A percentile compares a stretch with the other conserved stretches of the same genome.
Conservation (phyloP, 2,888 invertebrate species). For the Ephialtes manifestator region DNA sequence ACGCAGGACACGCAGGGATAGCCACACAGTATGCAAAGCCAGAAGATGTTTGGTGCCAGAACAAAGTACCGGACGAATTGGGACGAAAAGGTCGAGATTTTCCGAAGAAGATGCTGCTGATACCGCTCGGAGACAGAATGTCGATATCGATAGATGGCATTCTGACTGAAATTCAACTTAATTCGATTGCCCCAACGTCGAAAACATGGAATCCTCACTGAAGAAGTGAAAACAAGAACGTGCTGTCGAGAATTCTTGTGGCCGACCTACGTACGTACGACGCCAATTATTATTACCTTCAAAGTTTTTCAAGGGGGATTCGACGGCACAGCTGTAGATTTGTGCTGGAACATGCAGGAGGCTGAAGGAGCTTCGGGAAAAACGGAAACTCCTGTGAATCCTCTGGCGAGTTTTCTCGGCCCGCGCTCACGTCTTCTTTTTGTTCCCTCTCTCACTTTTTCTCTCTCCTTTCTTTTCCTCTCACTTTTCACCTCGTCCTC, state of each 20-base stretch:
- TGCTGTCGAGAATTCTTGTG: not conserved
- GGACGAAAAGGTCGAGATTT: slow-evolving; percentile 48
- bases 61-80: slow-evolving; percentile 20
- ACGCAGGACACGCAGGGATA: slow-evolving; percentile 22
- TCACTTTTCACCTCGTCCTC: slow-evolving; percentile 42
- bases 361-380: not conserved
- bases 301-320: slow-evolving; percentile 51
- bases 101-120: not conserved
- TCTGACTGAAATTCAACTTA: slow-evolving; percentile 79
- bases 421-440: not conserved
- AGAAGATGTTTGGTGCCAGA: not conserved
- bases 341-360: slow-evolving; percentile 13
- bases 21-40: slow-evolving; percentile 9
- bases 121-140: slow-evolving; percentile 59
- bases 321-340: slow-evolving; percentile 22
- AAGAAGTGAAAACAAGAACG: slow-evolving; percentile 3
- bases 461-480: slow-evolving; percentile 2
- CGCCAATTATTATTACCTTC: slow-evolving; percentile 64
- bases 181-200: slow-evolving; percentile 74
- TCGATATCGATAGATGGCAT: slow-evolving; percentile 77
- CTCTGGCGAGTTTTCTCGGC: slow-evolving; percentile 45
- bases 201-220: slow-evolving; percentile 30
- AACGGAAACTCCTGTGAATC: slow-evolving; percentile 29
- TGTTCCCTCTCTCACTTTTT: not conserved
- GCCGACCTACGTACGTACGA: slow-evolving; percentile 3